Evolutionary conservation across 64 coral and sea anemone genomes (phyloP).

Genomic region (Montipora capricornis): DNA sequence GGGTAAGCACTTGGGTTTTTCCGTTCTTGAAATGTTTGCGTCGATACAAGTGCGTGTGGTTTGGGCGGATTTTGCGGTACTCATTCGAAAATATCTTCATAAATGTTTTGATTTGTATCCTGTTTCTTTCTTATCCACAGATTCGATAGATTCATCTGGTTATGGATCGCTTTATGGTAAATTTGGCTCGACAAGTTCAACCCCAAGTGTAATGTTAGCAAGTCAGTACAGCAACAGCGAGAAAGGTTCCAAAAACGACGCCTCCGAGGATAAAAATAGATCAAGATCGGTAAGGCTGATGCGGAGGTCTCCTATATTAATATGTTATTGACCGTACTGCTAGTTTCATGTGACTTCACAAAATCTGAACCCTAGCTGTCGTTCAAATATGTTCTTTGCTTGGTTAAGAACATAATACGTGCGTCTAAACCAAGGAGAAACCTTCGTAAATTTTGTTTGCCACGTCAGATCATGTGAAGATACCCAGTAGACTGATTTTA

Average conservation of each 20-base stretch:
- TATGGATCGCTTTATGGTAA: slow-evolving; percentile 31
- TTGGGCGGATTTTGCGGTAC: neutral
- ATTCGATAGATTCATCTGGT: slow-evolving; percentile 10
- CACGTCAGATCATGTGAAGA: no score
- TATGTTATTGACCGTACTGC: neutral
- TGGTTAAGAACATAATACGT: no score
- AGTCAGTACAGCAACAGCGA: slow-evolving; percentile 30
- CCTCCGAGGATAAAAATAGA: neutral
- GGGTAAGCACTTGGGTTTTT: no score
- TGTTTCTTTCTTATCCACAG: neutral
- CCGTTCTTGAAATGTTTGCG: no score
- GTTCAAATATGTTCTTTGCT: no score
- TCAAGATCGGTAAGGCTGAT: slow-evolving; percentile 17
- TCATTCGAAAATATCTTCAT: neutral
- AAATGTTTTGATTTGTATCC: neutral
- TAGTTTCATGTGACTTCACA: no score
- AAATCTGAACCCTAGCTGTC: no score
- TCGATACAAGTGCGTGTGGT: no score
- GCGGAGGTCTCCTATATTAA: no score
- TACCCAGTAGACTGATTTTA: no score
- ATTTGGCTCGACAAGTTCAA: slow-evolving; percentile 18
- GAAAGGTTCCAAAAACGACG: slow-evolving; percentile 19
- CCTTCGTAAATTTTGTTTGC: no score
- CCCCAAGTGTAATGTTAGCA: neutral
- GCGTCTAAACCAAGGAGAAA: no score